Conservation (phyloP, 2,113 vertebrate species). For the cattle (Bos taurus) region ARS-UCD2.0 NC_037345.1:47128501-47129000, state of each 20-base stretch:
- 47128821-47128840: background rate
- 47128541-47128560: background rate
- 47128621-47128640: background rate
- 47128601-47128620: background rate
- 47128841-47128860: background rate
- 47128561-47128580: background rate
- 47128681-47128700: background rate
- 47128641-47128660: background rate
- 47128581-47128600: background rate
- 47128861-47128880: background rate
- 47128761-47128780: background rate
- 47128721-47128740: background rate
- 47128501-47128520: background rate
- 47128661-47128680: background rate
- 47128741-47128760: background rate
- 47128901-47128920: background rate
- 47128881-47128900: background rate
- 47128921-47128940: background rate
- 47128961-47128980: background rate
- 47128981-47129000: background rate
- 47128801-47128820: too few species aligned
- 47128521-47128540: background rate
- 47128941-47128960: background rate
- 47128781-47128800: background rate
- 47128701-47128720: slow-evolving; percentile 10